Conservation (phyloP, 2,797 vertebrate species). For the Miichthys miiuy region DNA sequence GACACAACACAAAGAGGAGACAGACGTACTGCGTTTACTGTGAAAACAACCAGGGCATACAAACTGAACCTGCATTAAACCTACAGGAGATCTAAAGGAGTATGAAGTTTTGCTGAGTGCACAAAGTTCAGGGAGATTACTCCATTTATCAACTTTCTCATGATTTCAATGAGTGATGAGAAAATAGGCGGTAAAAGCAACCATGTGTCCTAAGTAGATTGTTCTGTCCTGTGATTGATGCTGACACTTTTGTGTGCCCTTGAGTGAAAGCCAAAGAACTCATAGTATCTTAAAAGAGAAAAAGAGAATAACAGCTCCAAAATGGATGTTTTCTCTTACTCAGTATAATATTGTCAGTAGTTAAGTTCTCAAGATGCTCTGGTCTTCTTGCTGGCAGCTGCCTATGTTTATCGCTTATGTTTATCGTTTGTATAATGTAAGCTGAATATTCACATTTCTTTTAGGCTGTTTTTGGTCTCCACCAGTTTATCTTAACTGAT, state of each 20-base stretch:
- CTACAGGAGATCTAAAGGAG: conserved; percentile 30
- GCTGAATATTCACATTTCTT: not conserved
- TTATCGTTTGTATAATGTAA: not conserved
- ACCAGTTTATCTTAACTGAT: not conserved
- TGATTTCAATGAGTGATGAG: conserved; percentile 40
- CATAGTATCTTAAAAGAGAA: conserved; percentile 9
- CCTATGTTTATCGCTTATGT: not conserved
- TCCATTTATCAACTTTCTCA: conserved; percentile 38
- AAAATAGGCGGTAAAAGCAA: conserved; percentile 42
- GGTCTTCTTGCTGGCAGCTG: not conserved
- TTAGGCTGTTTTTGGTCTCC: not conserved
- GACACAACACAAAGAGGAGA: conserved; percentile 46
- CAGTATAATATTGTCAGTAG: not conserved
- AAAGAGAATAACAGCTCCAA: conserved; percentile 6
- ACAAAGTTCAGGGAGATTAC: conserved; percentile 41
- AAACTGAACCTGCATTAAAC: conserved; percentile 22
- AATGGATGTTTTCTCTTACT: conserved; percentile 25
- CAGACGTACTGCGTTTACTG: conserved; percentile 40
- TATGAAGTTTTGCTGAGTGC: conserved; percentile 13
- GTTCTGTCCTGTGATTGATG: conserved; percentile 57
- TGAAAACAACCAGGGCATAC: conserved; percentile 47
- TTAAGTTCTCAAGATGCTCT: not conserved
- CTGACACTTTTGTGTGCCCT: conserved; percentile 52
- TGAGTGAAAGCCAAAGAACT: conserved; percentile 41
- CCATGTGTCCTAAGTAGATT: conserved; percentile 30